Conservation (phyloP, 1,140 invertebrate genomes). For the Trichonephila inaurata region DNA sequence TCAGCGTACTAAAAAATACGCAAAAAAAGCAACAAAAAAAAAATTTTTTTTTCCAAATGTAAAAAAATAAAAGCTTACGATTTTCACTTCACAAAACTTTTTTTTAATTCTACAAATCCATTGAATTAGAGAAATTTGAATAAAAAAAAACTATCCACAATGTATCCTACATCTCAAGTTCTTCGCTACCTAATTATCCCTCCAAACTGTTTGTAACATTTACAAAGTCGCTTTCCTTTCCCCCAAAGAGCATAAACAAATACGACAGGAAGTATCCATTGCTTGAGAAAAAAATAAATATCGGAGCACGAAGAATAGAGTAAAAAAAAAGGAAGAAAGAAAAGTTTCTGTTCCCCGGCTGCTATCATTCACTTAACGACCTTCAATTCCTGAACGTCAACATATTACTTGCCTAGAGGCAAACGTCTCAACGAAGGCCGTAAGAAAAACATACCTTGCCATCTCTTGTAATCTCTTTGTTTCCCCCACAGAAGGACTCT, state of each 20-base stretch:
- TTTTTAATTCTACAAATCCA: too few relatives aligned
- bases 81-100: too few relatives aligned
- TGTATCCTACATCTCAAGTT: too few relatives aligned
- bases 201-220: neutral
- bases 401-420: neutral
- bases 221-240: neutral
- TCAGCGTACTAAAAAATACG: too few relatives aligned
- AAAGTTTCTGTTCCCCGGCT: neutral
- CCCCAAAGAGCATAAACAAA: neutral
- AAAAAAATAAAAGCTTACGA: too few relatives aligned
- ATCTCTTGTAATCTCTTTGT: constrained; percentile 19
- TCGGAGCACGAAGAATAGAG: neutral
- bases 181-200: neutral
- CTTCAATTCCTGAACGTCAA: constrained; percentile 18
- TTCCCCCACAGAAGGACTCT: neutral
- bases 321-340: neutral
- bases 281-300: constrained; percentile 1
- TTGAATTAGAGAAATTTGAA: too few relatives aligned
- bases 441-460: neutral
- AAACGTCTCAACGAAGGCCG: constrained; percentile 2
- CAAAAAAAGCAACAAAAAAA: too few relatives aligned
- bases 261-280: neutral
- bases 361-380: neutral
- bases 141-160: too few relatives aligned
- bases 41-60: too few relatives aligned